Conservation (phyloP, 2,888 invertebrate genomes). For the Pycnomerus fuliginosus region DNA sequence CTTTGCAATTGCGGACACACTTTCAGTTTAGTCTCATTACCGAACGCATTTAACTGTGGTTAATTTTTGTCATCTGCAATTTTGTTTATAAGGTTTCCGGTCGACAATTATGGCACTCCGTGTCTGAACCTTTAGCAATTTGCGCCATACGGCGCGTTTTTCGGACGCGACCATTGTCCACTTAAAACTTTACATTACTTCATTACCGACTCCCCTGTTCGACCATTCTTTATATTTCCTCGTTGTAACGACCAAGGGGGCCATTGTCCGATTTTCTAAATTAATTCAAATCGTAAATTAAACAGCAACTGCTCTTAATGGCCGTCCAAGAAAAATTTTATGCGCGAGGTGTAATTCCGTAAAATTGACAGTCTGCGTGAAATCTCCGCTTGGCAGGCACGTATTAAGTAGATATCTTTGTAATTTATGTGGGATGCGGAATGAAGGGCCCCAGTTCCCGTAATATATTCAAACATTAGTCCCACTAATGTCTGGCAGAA, state of each 20-base stretch:
- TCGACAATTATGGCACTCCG: conserved; percentile 30
- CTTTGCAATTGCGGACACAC: conserved; percentile 41
- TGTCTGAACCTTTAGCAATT: conserved; percentile 32
- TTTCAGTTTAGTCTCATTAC: conserved; percentile 50
- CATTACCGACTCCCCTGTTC: conserved; percentile 13
- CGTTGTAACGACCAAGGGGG: conserved; percentile 11
- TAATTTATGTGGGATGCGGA: conserved; percentile 44
- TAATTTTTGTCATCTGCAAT: conserved; percentile 52
- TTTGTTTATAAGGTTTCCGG: conserved; percentile 48
- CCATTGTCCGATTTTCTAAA: conserved; percentile 12
- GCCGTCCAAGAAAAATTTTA: conserved; percentile 2
- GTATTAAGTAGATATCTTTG: conserved; percentile 52
- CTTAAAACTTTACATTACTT: conserved; percentile 33
- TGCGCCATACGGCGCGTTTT: conserved; percentile 33
- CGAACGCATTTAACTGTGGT: conserved; percentile 48
- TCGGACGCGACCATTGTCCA: conserved; percentile 23
- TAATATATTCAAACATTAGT: conserved; percentile 54
- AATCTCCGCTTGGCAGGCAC: conserved; percentile 48
- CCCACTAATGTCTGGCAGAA: conserved; percentile 52
- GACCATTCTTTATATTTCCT: conserved; percentile 22
- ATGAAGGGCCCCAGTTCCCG: conserved; percentile 37
- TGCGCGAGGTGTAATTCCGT: too few relatives aligned
- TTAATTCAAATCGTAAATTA: conserved; percentile 15
- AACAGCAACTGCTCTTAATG: conserved; percentile 12
- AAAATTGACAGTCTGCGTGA: conserved; percentile 44